phyloP scores from a whole-genome alignment of 2,797 vertebrate genomes.

The Halcyon chelicuti region DNA sequence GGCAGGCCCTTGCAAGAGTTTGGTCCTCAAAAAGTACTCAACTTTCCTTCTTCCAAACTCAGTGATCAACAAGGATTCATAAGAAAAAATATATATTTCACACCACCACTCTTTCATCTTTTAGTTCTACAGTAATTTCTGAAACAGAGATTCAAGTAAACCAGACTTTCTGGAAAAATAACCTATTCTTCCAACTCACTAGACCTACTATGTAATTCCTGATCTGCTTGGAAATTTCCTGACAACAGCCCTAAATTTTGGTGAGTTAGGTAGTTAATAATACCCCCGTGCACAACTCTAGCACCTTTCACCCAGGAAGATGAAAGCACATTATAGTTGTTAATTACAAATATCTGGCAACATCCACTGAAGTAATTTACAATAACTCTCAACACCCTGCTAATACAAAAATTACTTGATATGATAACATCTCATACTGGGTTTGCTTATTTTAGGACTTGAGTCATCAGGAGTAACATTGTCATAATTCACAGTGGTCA shows the following conservation, averaged over 20 bases:
- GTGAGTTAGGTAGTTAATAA: neutral
- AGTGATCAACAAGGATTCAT: neutral
- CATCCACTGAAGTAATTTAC: neutral
- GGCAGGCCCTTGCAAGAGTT: neutral
- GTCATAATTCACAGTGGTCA: neutral
- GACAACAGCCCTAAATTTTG: neutral
- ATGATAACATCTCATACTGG: neutral
- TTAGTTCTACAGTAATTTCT: neutral
- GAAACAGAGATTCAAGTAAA: neutral
- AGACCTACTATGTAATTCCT: neutral
- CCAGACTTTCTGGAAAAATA: neutral
- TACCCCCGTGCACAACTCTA: neutral
- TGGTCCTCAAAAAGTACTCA: neutral
- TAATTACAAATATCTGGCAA: neutral
- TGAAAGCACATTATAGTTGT: neutral
- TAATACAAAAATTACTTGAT: slow-evolving; percentile 1
- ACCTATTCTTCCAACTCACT: neutral
- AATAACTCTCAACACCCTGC: neutral
- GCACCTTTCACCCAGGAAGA: neutral
- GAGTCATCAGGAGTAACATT: neutral
- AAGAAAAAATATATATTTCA: neutral
- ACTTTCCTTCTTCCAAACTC: neutral
- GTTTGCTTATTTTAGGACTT: neutral
- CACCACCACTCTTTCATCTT: neutral
- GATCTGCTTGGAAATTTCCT: neutral